A percentile compares a stretch with the other conserved stretches of the same genome.
Evolutionary conservation across 2,113 vertebrate species (phyloP).

Genomic region (Plectropomus leopardus): DNA sequence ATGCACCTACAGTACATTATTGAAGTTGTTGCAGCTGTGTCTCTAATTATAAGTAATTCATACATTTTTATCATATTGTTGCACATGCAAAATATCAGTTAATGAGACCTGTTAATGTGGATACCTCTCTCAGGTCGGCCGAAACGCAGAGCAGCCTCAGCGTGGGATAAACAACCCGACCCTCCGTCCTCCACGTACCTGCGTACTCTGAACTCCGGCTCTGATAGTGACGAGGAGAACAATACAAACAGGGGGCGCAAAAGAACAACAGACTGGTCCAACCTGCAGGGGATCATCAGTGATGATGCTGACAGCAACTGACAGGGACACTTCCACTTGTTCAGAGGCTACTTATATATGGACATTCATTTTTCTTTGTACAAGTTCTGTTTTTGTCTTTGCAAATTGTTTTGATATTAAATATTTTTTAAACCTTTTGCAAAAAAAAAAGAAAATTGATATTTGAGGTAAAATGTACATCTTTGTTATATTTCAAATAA

Average conservation of each 20-base stretch:
- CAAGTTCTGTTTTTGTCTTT: neutral
- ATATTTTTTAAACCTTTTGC: neutral
- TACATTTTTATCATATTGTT: neutral
- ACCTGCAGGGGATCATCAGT: constrained; percentile 89
- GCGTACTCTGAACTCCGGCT: constrained; percentile 71
- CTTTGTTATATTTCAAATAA: constrained; percentile 46
- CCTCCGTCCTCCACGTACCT: constrained; percentile 45
- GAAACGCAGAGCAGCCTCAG: constrained; percentile 64
- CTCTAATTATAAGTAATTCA: neutral
- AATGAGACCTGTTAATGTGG: neutral
- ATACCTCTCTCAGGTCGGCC: constrained; percentile 79
- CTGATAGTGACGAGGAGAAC: constrained; percentile 73
- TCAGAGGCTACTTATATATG: neutral
- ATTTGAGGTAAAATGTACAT: neutral
- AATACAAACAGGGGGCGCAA: constrained; percentile 8
- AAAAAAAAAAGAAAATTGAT: neutral
- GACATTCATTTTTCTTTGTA: neutral
- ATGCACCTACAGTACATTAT: neutral
- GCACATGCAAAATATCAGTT: neutral
- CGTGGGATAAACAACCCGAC: constrained; percentile 19
- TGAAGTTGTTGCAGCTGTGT: neutral
- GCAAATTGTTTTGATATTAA: neutral
- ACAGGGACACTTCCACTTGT: constrained; percentile 19
- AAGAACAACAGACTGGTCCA: constrained; percentile 76
- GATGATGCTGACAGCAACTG: constrained; percentile 88